Base-by-base conservation (phyloP, 2,797 vertebrate species). In the Falco berigora region DNA sequence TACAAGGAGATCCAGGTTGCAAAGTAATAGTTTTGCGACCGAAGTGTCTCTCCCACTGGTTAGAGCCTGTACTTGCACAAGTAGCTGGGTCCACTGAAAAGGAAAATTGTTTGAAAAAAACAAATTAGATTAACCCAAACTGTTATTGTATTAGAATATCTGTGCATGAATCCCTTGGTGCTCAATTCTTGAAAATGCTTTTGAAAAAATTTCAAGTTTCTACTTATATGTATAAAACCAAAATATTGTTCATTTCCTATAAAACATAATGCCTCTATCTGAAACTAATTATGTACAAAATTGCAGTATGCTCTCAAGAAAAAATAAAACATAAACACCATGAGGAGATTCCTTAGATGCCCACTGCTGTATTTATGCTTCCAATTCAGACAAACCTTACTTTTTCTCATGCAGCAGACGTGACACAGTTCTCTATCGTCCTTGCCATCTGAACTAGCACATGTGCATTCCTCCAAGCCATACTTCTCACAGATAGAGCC, bases 1-100 rank as follows among this genome's bases (percentile, higher is more conserved):
- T 99, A 96, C 99, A 99, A 72, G 99, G 99, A 15, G 99, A 99
- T 76, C 99, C 99, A 3, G 99, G 99, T 95, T 99, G 99, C 95
- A 99, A 98, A 8, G 99, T 99, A 34, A 98, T 98, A 28, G 98
- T 97, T 82, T 96, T 98, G 28, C 85, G 98, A 38, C 96, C 90
- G 58, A 99, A 99, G 36, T 80, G 85, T 3, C 53, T n/a, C 24
- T 46, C 82, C 99, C 98, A 99, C 72, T 71, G 98, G 0, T 93
- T 95, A 14, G 99, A 99, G 34, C 98, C 98, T 13, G 99, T 99
- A 96, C 99, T 99, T 93, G 98, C 98, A 98, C 99, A 99, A 21
- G 98, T 98, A 72, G 88, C 86, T 16, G 98, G 98, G 4, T 98
- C 97, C 97, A 97, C 99, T 99, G 98, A 84, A 96, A 96, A 82